Evolutionary conservation across 2,113 vertebrate genomes (phyloP), one percentile per base, ranked within the genome.

Genomic region (Gallinago media): DNA sequence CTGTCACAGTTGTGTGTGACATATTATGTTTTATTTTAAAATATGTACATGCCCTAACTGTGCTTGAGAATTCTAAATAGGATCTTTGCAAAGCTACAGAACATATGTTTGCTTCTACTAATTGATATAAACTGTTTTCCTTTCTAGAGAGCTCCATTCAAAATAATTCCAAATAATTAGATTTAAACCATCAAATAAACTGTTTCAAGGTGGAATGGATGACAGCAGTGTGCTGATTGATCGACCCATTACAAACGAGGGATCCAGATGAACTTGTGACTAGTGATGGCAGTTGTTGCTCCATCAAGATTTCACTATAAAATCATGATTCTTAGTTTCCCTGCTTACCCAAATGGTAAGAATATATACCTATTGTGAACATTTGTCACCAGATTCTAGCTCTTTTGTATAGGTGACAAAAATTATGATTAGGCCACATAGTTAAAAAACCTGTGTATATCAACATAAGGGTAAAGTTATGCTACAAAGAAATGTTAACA

Each of bases 21-120:
- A 91, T 46, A 29, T 15, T 81, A 70, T 9, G 9, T 86, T 85
- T 66, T 87, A 46, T 84, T 89, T 88, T 82, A 87, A 92, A 96
- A 63, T 66, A 82, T 9, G 23, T 36, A 82, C 31, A 17, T 31
- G 32, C 36, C 65, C 38, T 77, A 70, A 82, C 66, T 94, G 94
- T 49, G 46, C 72, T 86, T 49, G n/a, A 84, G 70, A 93, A 85
- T 85, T 88, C 61, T 61, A 75, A 94, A 70, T 8, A 72, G n/a
- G 27, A 80, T 75, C 38, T 77, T 74, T 83, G 31, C 70, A 89
- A 75, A 92, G 62, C 72, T 83, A 73, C 38, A 82, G 73, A 94
- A 58, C 83, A 92, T 94, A 95, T 68, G 89, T 34, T 83, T 91
- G 46, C 32, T 68, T 95, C 49, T 83, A 75, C 62, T 87, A 92